Conservation (phyloP, 2,888 invertebrate species). For the Tiphia femorata region DNA sequence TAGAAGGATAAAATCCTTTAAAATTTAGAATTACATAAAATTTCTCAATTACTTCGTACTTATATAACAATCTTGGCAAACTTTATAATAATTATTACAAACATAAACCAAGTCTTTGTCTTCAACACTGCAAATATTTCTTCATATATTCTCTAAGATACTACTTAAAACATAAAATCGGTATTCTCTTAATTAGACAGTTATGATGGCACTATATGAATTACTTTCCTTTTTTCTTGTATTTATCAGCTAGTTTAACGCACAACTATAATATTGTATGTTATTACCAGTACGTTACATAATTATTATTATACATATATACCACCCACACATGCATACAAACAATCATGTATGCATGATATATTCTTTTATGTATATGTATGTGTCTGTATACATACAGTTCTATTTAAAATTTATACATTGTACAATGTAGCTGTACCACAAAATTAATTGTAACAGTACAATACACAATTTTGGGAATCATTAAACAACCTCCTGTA, state of each 20-base stretch:
- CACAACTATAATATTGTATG: slow-evolving; percentile 46
- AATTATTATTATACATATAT: slow-evolving; percentile 50
- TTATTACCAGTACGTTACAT: slow-evolving; percentile 29
- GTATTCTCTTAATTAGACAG: slow-evolving; percentile 57
- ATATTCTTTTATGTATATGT: slow-evolving; percentile 19
- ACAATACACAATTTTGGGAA: slow-evolving; percentile 42
- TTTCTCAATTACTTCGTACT: slow-evolving; percentile 31
- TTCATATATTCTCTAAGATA: slow-evolving; percentile 37
- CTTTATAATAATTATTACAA: slow-evolving; percentile 42
- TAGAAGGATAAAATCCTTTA: slow-evolving; percentile 31
- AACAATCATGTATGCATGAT: slow-evolving; percentile 13
- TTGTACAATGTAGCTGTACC: slow-evolving; percentile 43
- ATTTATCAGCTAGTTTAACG: slow-evolving; percentile 46
- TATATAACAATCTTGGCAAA: slow-evolving; percentile 37
- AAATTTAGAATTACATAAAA: slow-evolving; percentile 29
- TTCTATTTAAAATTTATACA: slow-evolving; percentile 42
- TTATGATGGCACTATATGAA: slow-evolving; percentile 67
- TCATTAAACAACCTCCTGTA: slow-evolving; percentile 51
- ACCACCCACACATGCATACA: slow-evolving; percentile 35
- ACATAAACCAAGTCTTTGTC: slow-evolving; percentile 57
- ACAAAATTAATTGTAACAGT: slow-evolving; percentile 42
- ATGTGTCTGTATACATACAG: slow-evolving; percentile 17
- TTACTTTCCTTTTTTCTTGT: slow-evolving; percentile 53
- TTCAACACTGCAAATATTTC: slow-evolving; percentile 47
- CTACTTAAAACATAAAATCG: slow-evolving; percentile 40